Evolutionary conservation across 1,140 invertebrate genomes (phyloP).

Genomic region (Leguminivora glycinivorella): DNA sequence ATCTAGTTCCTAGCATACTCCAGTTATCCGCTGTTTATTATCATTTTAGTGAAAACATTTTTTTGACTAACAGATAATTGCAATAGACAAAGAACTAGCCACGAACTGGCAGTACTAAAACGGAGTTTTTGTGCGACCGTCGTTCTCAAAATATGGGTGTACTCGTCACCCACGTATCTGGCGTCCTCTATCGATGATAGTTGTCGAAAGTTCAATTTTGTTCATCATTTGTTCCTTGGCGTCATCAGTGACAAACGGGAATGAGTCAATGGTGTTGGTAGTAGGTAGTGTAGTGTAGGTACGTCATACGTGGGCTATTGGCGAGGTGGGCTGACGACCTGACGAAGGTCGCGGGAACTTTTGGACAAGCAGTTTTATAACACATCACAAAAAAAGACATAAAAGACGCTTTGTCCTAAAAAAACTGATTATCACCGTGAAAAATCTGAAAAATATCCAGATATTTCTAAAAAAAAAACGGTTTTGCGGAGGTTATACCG

Average conservation of each 20-base stretch:
- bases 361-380: too few relatives aligned
- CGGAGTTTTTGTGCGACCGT: too few relatives aligned
- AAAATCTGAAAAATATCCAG: too few relatives aligned
- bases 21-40: neutral
- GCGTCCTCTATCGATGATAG: neutral
- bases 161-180: neutral
- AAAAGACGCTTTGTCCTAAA: too few relatives aligned
- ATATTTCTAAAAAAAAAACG: too few relatives aligned
- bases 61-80: too few relatives aligned
- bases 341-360: neutral
- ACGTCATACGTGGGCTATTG: neutral
- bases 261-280: slow-evolving; percentile 6
- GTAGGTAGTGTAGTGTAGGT: neutral
- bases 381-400: too few relatives aligned
- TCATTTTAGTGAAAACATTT: neutral
- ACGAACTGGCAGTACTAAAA: too few relatives aligned
- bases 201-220: neutral
- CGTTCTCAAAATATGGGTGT: too few relatives aligned
- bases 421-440: too few relatives aligned
- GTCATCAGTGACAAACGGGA: neutral
- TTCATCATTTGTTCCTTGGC: neutral
- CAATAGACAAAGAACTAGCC: too few relatives aligned
- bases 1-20: neutral
- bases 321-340: neutral
- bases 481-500: too few relatives aligned